Percentiles rank a stretch among this genome's conserved stretches.
These are phyloP conservation scores for Cynocephalus volans DNA, from an alignment of 2,113 vertebrate species.

Conservation along the genomic window DNA sequence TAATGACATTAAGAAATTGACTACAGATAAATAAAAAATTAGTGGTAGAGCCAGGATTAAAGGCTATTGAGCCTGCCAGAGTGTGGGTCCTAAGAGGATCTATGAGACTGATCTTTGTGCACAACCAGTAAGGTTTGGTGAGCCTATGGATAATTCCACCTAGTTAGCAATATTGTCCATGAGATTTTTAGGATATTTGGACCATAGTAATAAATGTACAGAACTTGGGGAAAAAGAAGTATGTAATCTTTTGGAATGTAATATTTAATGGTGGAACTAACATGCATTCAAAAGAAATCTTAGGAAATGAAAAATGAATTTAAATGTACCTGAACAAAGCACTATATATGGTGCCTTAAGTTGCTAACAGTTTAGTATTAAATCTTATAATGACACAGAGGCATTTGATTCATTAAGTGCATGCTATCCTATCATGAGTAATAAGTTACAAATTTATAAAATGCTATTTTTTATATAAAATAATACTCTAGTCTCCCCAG, in stretches of 20 bases:
- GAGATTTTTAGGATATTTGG: not conserved
- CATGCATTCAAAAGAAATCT: not conserved
- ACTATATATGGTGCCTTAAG: not conserved
- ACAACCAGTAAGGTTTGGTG: not conserved
- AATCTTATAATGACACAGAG: not conserved
- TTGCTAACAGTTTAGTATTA: not conserved
- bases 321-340: not conserved
- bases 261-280: not conserved
- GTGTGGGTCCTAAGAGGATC: not conserved
- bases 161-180: not conserved
- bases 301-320: not conserved
- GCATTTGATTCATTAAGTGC: not conserved
- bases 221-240: not conserved
- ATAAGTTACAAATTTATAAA: not conserved
- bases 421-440: not conserved
- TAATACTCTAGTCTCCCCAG: not conserved
- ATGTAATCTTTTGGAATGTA: not conserved
- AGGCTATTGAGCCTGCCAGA: not conserved
- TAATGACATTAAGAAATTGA: slow-evolving; percentile 30
- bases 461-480: not conserved
- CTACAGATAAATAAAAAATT: not conserved
- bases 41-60: not conserved
- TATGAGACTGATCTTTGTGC: not conserved
- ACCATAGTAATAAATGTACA: not conserved
- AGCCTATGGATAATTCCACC: not conserved